Conservation (phyloP, 2,797 vertebrate species). For the Sebastolobus alascanus region DNA sequence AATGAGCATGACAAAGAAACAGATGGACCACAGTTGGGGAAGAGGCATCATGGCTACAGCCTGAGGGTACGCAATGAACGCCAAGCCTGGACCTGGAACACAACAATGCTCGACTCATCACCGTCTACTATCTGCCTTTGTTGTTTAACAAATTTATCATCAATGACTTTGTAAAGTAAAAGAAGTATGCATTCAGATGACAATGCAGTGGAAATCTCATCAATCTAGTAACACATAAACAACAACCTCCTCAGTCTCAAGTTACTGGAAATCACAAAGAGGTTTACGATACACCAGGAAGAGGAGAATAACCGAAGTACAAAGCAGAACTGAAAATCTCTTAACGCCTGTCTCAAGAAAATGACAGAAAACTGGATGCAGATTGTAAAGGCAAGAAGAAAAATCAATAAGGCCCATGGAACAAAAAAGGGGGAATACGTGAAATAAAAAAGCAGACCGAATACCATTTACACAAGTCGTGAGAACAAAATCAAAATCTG, state of each 20-base stretch:
- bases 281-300: neutral
- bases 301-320: neutral
- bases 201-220: neutral
- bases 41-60: constrained; percentile 93
- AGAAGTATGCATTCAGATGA: too few relatives aligned
- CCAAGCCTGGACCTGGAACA: constrained; percentile 92
- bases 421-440: neutral
- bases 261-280: too few relatives aligned
- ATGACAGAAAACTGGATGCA: neutral
- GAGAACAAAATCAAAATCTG: neutral
- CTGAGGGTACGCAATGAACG: constrained; percentile 92
- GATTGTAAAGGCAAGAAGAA: neutral
- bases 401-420: neutral
- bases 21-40: constrained; percentile 92
- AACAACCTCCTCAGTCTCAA: too few relatives aligned
- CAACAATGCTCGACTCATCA: neutral
- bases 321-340: neutral
- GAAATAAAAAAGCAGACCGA: too few relatives aligned
- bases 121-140: neutral
- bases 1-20: constrained; percentile 94
- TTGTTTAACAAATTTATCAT: too few relatives aligned
- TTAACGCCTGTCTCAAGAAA: neutral
- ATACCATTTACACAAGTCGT: too few relatives aligned
- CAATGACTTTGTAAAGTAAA: too few relatives aligned
- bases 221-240: too few relatives aligned